These are phyloP conservation scores for Gopherus evgoodei DNA, from an alignment of 2,113 vertebrate species.

Conservation along the genomic window DNA sequence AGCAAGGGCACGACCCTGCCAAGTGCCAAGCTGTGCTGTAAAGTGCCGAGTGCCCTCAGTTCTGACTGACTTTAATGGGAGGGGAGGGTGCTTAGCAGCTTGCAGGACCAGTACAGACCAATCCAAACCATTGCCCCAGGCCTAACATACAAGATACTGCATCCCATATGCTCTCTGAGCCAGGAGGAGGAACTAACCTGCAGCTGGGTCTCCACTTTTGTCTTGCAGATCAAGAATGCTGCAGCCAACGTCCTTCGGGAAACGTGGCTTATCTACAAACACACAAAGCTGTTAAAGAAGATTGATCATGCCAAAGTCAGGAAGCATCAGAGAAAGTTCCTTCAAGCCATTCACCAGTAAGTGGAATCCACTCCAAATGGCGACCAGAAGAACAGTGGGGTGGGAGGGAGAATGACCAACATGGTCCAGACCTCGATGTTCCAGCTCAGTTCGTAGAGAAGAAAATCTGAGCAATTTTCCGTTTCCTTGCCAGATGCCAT, in stretches of 20 bases:
- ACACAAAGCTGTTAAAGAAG: slow-evolving; percentile 97
- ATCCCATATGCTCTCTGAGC: rapidly evolving
- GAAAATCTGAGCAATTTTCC: neutral
- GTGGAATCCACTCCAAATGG: slow-evolving; percentile 10
- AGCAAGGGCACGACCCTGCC: neutral
- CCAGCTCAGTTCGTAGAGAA: neutral
- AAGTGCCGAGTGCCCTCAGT: too few species aligned
- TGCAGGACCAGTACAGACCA: neutral
- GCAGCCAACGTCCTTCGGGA: slow-evolving; percentile 96
- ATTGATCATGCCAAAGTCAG: slow-evolving; percentile 96
- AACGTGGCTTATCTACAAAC: slow-evolving; percentile 99
- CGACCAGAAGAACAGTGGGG: neutral
- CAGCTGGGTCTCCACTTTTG: neutral
- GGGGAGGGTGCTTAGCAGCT: neutral
- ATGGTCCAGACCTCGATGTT: neutral
- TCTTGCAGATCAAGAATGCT: slow-evolving; percentile 93
- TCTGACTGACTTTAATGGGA: neutral
- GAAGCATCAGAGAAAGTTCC: slow-evolving; percentile 98
- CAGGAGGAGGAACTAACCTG: neutral
- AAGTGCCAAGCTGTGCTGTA: neutral
- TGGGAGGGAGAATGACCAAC: neutral
- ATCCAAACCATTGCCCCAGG: neutral
- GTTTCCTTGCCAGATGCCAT: neutral
- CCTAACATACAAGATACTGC: neutral
- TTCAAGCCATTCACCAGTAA: slow-evolving; percentile 99